Conservation (phyloP, 2,888 invertebrate genomes). For the Drosophila nr. medialis region DNA sequence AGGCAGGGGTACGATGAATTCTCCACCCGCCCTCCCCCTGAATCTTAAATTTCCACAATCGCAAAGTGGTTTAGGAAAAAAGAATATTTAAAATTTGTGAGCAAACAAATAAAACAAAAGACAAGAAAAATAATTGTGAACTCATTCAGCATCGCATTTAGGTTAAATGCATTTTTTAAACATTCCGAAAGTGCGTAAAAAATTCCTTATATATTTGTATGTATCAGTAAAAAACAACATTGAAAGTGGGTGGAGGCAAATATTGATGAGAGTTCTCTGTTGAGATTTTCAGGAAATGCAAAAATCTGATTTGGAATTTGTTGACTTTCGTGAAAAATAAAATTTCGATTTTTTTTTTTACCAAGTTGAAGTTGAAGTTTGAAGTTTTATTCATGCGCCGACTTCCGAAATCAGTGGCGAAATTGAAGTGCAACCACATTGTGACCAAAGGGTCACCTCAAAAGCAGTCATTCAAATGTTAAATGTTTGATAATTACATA, state of each 20-base stretch:
- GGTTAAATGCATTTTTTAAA: not conserved
- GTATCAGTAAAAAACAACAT: not conserved
- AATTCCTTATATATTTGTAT: not conserved
- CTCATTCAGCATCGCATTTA: too few relatives aligned
- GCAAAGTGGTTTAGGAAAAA: too few relatives aligned
- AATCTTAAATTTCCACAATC: not conserved
- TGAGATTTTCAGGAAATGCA: not conserved
- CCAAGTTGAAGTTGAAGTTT: not conserved
- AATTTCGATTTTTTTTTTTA: not conserved
- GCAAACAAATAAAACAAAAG: not conserved
- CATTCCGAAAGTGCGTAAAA: not conserved
- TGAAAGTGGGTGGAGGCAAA: not conserved
- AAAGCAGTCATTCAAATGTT: not conserved
- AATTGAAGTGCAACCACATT: not conserved
- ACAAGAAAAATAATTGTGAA: not conserved
- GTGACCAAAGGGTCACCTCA: not conserved
- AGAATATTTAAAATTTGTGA: too few relatives aligned
- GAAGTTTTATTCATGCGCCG: not conserved
- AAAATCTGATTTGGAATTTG: not conserved
- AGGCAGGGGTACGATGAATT: not conserved
- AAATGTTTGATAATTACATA: not conserved
- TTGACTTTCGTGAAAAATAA: not conserved
- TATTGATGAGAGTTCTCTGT: not conserved
- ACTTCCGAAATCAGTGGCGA: not conserved
- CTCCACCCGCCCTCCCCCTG: too few relatives aligned